Percentiles rank a stretch among this genome's conserved stretches.
Conservation (phyloP, 2,113 vertebrate species). For the Phalacrocorax carbo region DNA sequence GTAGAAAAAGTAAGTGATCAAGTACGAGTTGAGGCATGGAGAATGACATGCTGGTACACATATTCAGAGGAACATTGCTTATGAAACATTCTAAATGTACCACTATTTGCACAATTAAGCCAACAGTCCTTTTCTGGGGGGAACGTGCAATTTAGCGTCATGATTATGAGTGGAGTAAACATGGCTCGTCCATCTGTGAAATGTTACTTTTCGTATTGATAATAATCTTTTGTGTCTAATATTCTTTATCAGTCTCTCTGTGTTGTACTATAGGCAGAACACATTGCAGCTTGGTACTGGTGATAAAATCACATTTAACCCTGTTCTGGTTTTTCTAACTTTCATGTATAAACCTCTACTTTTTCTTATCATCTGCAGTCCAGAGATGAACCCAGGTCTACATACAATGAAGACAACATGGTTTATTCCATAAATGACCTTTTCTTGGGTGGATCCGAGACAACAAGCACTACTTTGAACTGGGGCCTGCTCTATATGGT, state of each 20-base stretch:
- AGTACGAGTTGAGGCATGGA: neutral
- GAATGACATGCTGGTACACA: neutral
- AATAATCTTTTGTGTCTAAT: neutral
- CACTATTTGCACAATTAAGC: neutral
- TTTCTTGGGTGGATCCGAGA: constrained; percentile 78
- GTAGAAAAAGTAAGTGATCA: neutral
- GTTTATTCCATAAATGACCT: constrained; percentile 68
- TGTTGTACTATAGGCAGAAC: neutral
- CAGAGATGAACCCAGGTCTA: constrained; percentile 31
- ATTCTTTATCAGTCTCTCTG: neutral
- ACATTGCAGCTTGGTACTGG: neutral
- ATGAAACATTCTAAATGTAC: neutral
- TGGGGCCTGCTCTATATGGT: constrained; percentile 77
- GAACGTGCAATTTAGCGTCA: neutral
- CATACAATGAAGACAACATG: constrained; percentile 75
- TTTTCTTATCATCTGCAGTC: constrained; percentile 37
- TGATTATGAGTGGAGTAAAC: neutral
- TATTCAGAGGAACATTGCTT: neutral
- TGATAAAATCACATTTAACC: neutral
- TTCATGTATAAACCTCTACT: neutral
- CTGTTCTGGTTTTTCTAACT: neutral
- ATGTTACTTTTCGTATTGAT: neutral
- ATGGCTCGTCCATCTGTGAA: neutral
- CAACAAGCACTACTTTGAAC: constrained; percentile 70
- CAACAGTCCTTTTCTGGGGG: neutral